phyloP scores from a whole-genome alignment of 2,797 vertebrate genomes.

The Heliangelus exortis region DNA sequence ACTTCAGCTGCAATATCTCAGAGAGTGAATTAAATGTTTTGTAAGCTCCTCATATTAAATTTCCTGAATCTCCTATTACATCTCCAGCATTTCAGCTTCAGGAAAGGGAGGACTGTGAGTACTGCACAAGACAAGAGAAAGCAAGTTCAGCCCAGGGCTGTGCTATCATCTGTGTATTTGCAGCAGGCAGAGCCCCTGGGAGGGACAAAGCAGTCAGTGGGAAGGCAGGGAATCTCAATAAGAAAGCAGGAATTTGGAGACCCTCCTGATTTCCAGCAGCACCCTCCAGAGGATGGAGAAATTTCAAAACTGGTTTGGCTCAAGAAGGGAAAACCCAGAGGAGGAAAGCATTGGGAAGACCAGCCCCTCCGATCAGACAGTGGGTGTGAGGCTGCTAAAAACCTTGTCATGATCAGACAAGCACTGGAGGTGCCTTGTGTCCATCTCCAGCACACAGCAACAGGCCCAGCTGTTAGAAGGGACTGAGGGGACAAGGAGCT shows the following conservation, averaged over 20 bases:
- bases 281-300: background rate
- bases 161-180: background rate
- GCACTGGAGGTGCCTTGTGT: background rate
- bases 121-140: background rate
- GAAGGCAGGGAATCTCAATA: background rate
- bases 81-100: background rate
- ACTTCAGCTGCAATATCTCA: background rate
- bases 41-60: background rate
- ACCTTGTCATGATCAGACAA: background rate
- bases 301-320: background rate
- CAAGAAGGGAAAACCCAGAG: background rate
- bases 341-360: background rate
- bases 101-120: background rate
- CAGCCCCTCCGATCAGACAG: background rate
- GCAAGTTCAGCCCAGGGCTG: background rate
- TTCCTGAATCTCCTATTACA: background rate
- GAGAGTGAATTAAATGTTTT: conserved; percentile 10
- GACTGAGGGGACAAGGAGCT: background rate
- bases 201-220: background rate
- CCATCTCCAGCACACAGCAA: background rate
- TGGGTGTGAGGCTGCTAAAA: background rate
- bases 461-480: background rate
- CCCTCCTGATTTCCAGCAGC: background rate
- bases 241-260: background rate
- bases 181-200: background rate